These are phyloP conservation scores for Perca schrenkii DNA, from an alignment of 2,113 vertebrate species.

Conservation along the genomic window DNA sequence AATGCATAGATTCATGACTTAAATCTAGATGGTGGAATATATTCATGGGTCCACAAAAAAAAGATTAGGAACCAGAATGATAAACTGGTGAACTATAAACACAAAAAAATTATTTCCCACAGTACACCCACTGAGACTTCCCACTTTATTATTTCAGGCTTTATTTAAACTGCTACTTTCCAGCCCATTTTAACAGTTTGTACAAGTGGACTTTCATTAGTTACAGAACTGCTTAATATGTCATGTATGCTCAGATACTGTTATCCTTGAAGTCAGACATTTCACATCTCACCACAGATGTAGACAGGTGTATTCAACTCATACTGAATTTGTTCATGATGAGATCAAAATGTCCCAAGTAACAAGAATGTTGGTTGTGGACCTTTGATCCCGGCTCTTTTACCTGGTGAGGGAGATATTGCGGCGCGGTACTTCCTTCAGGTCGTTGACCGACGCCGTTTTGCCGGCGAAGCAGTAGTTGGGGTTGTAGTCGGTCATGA, in stretches of 20 bases:
- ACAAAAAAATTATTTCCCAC: constrained; percentile 25
- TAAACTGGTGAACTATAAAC: constrained; percentile 44
- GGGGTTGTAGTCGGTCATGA: constrained; percentile 99
- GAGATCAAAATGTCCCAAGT: not conserved
- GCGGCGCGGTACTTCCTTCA: constrained; percentile 96
- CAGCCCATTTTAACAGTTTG: not conserved
- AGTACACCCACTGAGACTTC: constrained; percentile 11
- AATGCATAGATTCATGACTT: constrained; percentile 26
- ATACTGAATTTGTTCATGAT: not conserved
- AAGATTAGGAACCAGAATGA: constrained; percentile 42
- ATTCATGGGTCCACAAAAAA: constrained; percentile 36
- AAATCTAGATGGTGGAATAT: constrained; percentile 16
- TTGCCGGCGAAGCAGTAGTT: constrained; percentile 99
- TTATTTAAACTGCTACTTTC: constrained; percentile 27
- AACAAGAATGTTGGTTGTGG: not conserved
- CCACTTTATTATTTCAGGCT: constrained; percentile 36
- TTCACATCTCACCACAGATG: not conserved
- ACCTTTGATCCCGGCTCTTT: constrained; percentile 25
- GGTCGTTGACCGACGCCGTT: constrained; percentile 95
- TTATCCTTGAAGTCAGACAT: constrained; percentile 1
- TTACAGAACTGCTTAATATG: not conserved
- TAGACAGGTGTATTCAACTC: not conserved
- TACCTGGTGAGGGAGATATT: constrained; percentile 97
- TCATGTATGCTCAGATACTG: constrained; percentile 1
- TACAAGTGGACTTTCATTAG: not conserved